Evolutionary conservation across 2,113 vertebrate genomes (phyloP).

Genomic region (Numenius arquata): DNA sequence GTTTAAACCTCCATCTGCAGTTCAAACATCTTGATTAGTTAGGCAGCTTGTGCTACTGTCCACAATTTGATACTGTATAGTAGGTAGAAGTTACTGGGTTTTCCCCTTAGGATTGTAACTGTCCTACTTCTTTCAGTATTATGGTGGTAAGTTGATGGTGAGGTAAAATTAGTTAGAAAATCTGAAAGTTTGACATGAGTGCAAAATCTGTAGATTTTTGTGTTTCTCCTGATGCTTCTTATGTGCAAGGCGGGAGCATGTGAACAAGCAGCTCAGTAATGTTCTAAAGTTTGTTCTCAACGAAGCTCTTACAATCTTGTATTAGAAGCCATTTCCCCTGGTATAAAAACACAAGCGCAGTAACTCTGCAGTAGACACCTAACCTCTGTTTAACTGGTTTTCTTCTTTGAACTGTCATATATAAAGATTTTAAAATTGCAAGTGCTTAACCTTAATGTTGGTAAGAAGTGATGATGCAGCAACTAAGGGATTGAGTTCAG

Average conservation of each 20-base stretch:
- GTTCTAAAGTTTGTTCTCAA: background rate
- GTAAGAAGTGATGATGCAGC: background rate
- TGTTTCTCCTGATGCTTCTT: background rate
- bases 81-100: background rate
- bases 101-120: background rate
- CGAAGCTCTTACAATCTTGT: background rate
- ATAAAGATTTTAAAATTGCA: background rate
- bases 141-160: background rate
- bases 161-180: background rate
- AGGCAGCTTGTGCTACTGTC: background rate
- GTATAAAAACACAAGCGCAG: background rate
- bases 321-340: background rate
- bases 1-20: background rate
- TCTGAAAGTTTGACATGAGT: background rate
- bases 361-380: background rate
- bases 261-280: background rate
- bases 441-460: background rate
- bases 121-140: background rate
- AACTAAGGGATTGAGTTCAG: background rate
- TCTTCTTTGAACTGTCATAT: background rate
- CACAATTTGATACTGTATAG: background rate
- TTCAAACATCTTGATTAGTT: rapidly evolving
- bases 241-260: background rate
- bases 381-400: background rate
- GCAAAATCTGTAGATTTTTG: background rate